These are phyloP conservation scores for Scaptodrosophila lebanonensis DNA, from an alignment of 1,140 invertebrate species.

Conservation along the genomic window DNA sequence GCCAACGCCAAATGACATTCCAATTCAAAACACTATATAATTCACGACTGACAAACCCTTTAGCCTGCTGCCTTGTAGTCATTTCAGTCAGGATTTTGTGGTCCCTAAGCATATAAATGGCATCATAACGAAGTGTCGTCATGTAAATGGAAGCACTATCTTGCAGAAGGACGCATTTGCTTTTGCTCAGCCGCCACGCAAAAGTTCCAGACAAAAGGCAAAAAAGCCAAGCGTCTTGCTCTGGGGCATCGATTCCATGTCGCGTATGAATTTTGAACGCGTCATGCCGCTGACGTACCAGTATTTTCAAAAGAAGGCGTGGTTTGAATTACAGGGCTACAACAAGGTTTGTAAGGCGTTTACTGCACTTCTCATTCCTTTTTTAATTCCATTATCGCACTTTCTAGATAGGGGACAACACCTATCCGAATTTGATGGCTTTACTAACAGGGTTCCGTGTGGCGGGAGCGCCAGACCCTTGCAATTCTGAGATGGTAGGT, in stretches of 20 bases:
- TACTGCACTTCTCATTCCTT: neutral
- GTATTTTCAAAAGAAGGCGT: constrained; percentile 41
- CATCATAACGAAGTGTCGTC: constrained; percentile 49
- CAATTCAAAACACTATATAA: neutral
- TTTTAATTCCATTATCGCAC: neutral
- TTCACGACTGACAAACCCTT: neutral
- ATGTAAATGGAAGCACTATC: neutral
- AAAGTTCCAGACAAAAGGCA: neutral
- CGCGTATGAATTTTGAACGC: constrained; percentile 76
- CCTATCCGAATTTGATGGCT: constrained; percentile 89
- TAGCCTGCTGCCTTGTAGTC: constrained; percentile 39
- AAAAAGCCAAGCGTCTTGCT: constrained; percentile 50
- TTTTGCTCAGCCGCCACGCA: constrained; percentile 43
- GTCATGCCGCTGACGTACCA: constrained; percentile 51
- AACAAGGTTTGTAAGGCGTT: constrained; percentile 49
- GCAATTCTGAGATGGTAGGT: constrained; percentile 77
- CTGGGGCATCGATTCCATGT: constrained; percentile 67
- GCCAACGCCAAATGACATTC: too few relatives aligned
- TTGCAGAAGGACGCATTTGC: constrained; percentile 55
- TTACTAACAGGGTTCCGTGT: constrained; percentile 83
- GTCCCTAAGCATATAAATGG: constrained; percentile 42
- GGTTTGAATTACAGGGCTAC: constrained; percentile 59
- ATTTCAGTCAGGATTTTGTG: constrained; percentile 44
- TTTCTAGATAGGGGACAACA: constrained; percentile 84
- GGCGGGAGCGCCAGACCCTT: constrained; percentile 76